A percentile compares a stretch with the other conserved stretches of the same genome.
phyloP scores from a whole-genome alignment of 2,797 vertebrate genomes.

The Alosa sapidissima region DNA sequence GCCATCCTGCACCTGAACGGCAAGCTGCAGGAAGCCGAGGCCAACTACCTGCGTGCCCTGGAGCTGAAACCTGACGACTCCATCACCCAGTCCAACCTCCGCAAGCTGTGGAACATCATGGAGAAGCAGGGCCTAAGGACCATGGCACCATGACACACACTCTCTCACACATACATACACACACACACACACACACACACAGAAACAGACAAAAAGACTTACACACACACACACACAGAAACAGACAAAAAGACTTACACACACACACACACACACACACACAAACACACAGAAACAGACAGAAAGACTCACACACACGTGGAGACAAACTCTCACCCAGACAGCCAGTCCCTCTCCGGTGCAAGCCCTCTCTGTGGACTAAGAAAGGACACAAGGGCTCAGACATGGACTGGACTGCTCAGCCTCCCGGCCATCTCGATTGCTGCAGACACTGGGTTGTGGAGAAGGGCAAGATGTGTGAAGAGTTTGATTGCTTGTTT shows the following conservation, averaged over 20 bases:
- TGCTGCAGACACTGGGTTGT: not conserved
- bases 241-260: too few relatives aligned
- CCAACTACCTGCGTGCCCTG: conserved; percentile 95
- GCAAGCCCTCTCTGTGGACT: not conserved
- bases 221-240: not conserved
- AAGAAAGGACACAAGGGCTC: not conserved
- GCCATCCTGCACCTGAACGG: conserved; percentile 98
- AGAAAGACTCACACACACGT: not conserved
- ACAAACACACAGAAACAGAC: not conserved
- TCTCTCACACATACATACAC: conserved; percentile 26
- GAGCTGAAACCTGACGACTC: conserved; percentile 93
- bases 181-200: not conserved
- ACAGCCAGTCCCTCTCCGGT: not conserved
- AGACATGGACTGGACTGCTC: not conserved
- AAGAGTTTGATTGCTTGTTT: not conserved
- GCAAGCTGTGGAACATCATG: conserved; percentile 99
- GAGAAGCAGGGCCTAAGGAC: conserved; percentile 96
- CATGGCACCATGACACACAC: conserved; percentile 63
- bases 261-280: not conserved
- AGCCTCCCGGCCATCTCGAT: not conserved
- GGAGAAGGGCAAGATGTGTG: not conserved
- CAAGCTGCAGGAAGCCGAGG: conserved; percentile 90
- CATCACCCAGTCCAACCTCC: conserved; percentile 98
- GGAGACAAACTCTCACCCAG: not conserved
- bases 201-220: not conserved